Conservation (phyloP, 2,888 invertebrate genomes). For the Himalopsyche anomala region DNA sequence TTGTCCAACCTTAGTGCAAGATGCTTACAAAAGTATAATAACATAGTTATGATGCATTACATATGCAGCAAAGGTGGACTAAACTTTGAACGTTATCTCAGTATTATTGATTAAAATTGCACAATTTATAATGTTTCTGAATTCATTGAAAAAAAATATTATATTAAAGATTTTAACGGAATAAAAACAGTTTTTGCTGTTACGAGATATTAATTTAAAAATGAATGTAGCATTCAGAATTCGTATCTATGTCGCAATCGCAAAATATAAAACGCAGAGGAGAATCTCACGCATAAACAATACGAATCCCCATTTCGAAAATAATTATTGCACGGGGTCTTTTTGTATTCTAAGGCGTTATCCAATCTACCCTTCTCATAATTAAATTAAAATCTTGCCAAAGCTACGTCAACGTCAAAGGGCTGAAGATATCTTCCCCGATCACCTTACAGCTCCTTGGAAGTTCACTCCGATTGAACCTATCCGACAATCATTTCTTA, state of each 20-base stretch:
- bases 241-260: background rate
- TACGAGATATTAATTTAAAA: too few relatives aligned
- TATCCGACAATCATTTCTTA: background rate
- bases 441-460: background rate
- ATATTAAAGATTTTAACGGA: too few relatives aligned
- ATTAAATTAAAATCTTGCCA: constrained; percentile 21
- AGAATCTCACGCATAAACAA: constrained; percentile 4
- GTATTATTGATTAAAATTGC: too few relatives aligned
- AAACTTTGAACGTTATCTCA: too few relatives aligned
- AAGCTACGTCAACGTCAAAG: constrained; percentile 18
- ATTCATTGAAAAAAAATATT: too few relatives aligned
- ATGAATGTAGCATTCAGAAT: background rate
- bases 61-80: too few relatives aligned
- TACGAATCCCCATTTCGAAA: background rate
- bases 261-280: too few relatives aligned
- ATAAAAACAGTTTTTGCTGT: too few relatives aligned
- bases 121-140: too few relatives aligned
- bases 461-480: background rate
- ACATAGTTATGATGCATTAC: too few relatives aligned
- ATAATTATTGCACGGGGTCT: constrained; percentile 11
- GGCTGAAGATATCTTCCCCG: background rate
- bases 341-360: constrained; percentile 19
- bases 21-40: too few relatives aligned
- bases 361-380: background rate
- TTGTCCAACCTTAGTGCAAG: too few relatives aligned